Conservation (phyloP, 2,113 vertebrate genomes). For the Brachirus orientalis region DNA sequence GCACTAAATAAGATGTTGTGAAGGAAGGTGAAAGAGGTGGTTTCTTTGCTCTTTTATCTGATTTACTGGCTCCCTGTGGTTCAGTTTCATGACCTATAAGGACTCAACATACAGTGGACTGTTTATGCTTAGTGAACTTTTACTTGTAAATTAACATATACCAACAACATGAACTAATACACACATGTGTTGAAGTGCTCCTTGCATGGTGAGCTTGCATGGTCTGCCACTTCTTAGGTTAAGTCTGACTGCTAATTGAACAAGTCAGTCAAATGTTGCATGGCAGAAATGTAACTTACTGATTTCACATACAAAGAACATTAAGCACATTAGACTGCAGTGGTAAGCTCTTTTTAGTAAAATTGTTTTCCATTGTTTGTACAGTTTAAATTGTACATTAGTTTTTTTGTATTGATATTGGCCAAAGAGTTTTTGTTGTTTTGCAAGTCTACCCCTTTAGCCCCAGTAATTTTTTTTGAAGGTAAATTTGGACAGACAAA, state of each 20-base stretch:
- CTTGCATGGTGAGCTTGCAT: background rate
- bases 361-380: no score
- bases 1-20: slow-evolving; percentile 31
- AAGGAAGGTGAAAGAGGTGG: slow-evolving; percentile 48
- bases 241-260: no score
- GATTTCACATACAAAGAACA: background rate
- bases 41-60: slow-evolving; percentile 17
- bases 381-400: no score
- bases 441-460: no score
- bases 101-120: slow-evolving; percentile 18
- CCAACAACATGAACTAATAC: background rate
- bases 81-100: slow-evolving; percentile 11
- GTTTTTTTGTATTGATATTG: no score
- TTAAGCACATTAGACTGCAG: no score
- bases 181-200: background rate
- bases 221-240: background rate
- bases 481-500: slow-evolving; percentile 38
- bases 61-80: slow-evolving; percentile 22
- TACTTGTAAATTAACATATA: slow-evolving; percentile 1
- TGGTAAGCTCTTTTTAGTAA: no score
- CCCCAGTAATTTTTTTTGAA: no score
- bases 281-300: background rate
- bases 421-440: no score
- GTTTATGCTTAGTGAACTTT: slow-evolving; percentile 22
- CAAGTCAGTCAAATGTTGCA: background rate